Evolutionary conservation across 2,797 vertebrate species (phyloP).

Genomic region (Triplophysa bombifrons): DNA sequence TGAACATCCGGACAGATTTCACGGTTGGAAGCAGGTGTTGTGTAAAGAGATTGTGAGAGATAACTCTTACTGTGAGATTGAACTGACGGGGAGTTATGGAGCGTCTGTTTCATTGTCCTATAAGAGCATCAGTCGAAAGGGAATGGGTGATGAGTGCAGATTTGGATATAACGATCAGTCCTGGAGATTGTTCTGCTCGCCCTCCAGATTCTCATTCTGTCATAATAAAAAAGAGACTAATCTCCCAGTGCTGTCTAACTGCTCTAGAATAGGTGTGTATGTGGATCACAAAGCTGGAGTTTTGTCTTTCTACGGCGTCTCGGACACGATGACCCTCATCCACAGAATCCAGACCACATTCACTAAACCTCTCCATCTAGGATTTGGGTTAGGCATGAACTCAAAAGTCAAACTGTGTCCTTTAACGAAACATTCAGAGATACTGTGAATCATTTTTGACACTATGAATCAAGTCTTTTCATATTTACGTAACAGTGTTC

Average conservation of each 20-base stretch:
- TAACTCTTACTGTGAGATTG: not conserved
- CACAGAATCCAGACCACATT: not conserved
- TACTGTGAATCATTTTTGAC: not conserved
- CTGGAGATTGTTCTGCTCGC: not conserved
- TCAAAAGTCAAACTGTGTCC: not conserved
- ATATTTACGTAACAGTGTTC: no score
- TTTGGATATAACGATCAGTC: not conserved
- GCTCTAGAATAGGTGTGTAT: not conserved
- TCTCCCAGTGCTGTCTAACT: not conserved
- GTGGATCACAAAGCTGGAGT: not conserved
- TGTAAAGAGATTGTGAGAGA: not conserved
- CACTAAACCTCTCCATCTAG: not conserved
- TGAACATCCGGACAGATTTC: not conserved
- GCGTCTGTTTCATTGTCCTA: not conserved
- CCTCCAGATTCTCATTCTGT: not conserved
- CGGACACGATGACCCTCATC: not conserved
- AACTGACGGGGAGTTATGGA: not conserved
- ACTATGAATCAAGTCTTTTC: no score
- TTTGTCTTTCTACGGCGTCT: not conserved
- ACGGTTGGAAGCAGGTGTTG: constrained; percentile 3
- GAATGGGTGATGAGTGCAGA: not conserved
- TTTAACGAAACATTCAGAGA: not conserved
- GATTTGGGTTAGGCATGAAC: not conserved
- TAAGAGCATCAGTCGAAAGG: not conserved
- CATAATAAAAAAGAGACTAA: not conserved